Conservation (phyloP, 1,140 invertebrate genomes). For the Heliconius hermathena region DNA sequence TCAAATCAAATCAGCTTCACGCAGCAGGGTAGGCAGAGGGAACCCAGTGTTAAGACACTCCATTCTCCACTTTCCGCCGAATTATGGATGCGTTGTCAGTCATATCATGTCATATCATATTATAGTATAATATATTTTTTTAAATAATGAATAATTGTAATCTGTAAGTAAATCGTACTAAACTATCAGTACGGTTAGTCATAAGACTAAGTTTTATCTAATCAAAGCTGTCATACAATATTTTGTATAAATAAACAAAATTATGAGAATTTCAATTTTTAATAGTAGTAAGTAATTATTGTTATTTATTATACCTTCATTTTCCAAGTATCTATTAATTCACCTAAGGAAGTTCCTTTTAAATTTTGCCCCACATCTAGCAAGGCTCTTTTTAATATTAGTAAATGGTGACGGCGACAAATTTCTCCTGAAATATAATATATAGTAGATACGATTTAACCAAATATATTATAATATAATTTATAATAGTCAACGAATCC, state of each 20-base stretch:
- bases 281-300: background rate
- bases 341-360: constrained; percentile 52
- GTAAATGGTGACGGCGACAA: constrained; percentile 61
- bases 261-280: background rate
- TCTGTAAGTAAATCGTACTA: background rate
- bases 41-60: too few species aligned
- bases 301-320: constrained; percentile 48
- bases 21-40: too few species aligned
- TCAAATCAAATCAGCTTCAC: too few species aligned
- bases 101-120: too few species aligned
- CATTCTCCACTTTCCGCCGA: too few species aligned
- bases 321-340: constrained; percentile 57
- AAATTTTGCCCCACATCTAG: constrained; percentile 47
- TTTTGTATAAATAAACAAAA: background rate
- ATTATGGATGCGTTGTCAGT: too few species aligned
- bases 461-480: too few species aligned
- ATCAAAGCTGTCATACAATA: background rate
- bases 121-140: too few species aligned
- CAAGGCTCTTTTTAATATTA: constrained; percentile 50
- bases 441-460: too few species aligned
- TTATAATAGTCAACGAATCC: too few species aligned
- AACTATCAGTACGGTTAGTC: background rate
- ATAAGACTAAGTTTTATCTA: background rate
- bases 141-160: background rate
- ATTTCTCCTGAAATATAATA: constrained; percentile 47